A percentile compares a stretch with the other conserved stretches of the same genome.
Evolutionary conservation across 2,113 vertebrate genomes (phyloP).

Genomic region (Bothrops jararaca): DNA sequence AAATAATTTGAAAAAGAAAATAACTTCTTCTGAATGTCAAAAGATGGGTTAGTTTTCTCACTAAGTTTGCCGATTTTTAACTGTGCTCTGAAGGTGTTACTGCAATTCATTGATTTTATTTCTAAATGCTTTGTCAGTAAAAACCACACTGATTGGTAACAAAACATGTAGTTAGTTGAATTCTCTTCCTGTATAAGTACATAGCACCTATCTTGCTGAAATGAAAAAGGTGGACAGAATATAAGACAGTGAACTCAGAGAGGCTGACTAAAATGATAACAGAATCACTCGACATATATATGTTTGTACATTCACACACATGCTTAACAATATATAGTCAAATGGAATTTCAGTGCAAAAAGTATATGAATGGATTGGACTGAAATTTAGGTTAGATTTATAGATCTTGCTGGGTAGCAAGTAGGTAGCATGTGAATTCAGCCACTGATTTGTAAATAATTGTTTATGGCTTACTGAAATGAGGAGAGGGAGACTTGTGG

Average conservation of each 20-base stretch:
- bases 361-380: neutral
- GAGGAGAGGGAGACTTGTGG: neutral
- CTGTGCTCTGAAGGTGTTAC: conserved; percentile 3
- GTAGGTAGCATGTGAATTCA: neutral
- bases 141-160: neutral
- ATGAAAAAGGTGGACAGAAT: neutral
- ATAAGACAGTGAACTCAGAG: neutral
- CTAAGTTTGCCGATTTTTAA: neutral
- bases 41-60: neutral
- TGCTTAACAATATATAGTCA: neutral
- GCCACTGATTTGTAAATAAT: neutral
- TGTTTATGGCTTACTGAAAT: neutral
- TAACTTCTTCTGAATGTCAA: neutral
- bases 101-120: neutral
- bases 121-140: neutral
- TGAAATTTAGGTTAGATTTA: neutral
- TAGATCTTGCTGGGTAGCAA: neutral
- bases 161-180: neutral
- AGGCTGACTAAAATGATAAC: neutral
- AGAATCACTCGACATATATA: no score
- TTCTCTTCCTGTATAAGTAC: neutral
- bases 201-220: neutral
- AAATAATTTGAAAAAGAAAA: neutral
- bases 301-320: neutral
- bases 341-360: neutral